Percentiles rank a stretch among this genome's conserved stretches.
Conservation (phyloP, 2,888 invertebrate genomes). For the Dicranocentrus wangi region DNA sequence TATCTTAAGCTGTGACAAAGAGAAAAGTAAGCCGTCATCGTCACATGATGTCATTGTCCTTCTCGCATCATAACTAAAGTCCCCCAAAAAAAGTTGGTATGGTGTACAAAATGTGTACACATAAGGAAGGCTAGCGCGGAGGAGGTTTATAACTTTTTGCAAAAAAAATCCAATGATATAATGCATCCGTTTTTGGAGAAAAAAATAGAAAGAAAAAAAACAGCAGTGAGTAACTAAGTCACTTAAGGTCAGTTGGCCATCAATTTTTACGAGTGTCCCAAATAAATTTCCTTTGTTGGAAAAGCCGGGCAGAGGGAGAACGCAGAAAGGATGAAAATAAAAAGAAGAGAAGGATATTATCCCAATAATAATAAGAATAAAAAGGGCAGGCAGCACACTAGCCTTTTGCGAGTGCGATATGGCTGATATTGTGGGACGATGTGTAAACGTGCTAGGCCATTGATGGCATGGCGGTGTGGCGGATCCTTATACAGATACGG, state of each 20-base stretch:
- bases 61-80: slow-evolving; percentile 13
- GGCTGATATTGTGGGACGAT: not conserved
- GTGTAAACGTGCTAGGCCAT: not conserved
- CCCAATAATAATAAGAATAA: slow-evolving; percentile 13
- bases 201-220: slow-evolving; percentile 16
- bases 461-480: not conserved
- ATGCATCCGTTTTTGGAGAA: slow-evolving; percentile 15
- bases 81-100: too few relatives aligned
- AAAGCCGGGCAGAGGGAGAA: slow-evolving; percentile 1
- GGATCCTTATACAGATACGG: not conserved
- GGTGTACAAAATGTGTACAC: not conserved
- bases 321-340: not conserved
- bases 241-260: slow-evolving; percentile 60
- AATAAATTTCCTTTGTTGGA: slow-evolving; percentile 55
- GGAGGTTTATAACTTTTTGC: not conserved
- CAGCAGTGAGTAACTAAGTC: slow-evolving; percentile 44
- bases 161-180: slow-evolving; percentile 38
- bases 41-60: slow-evolving; percentile 55
- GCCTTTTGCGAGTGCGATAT: not conserved
- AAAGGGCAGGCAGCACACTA: slow-evolving; percentile 9
- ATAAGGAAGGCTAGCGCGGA: not conserved
- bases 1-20: slow-evolving; percentile 16
- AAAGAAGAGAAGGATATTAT: slow-evolving; percentile 13
- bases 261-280: slow-evolving; percentile 60
- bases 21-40: slow-evolving; percentile 48